A percentile compares a stretch with the other conserved stretches of the same genome.
These are phyloP conservation scores for Coremacera marginata DNA, from an alignment of 2,888 invertebrate genomes.

Conservation along the genomic window DNA sequence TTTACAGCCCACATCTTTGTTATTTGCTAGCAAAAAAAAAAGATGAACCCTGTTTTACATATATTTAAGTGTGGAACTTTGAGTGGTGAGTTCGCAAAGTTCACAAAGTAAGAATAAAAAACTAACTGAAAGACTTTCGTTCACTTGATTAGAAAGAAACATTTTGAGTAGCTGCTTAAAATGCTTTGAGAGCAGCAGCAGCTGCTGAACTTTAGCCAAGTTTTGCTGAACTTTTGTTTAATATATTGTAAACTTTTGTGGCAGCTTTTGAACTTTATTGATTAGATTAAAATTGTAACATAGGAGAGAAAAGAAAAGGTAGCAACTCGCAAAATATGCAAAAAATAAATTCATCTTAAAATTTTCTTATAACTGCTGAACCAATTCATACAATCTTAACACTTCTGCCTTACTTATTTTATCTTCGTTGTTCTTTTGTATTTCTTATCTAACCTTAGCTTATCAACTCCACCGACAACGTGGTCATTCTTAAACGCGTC, in stretches of 20 bases:
- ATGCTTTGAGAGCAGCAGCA: constrained; percentile 13
- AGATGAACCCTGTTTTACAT: too few relatives aligned
- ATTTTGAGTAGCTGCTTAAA: not conserved
- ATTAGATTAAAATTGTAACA: not conserved
- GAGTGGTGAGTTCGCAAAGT: not conserved
- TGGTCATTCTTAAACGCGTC: constrained; percentile 77
- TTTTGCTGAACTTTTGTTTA: not conserved
- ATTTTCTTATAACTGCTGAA: not conserved
- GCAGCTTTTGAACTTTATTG: not conserved
- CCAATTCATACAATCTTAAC: not conserved
- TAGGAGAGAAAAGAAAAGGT: not conserved
- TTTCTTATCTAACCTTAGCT: constrained; percentile 67
- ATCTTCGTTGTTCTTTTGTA: not conserved
- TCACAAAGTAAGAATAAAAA: not conserved
- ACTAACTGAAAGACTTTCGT: not conserved
- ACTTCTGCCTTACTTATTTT: not conserved
- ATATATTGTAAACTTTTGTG: not conserved
- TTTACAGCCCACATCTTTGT: too few relatives aligned
- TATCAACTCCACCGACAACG: constrained; percentile 75
- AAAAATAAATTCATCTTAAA: not conserved
- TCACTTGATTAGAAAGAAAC: not conserved
- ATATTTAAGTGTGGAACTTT: too few relatives aligned
- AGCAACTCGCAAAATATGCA: not conserved
- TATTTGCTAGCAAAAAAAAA: too few relatives aligned
- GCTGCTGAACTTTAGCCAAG: not conserved